Evolutionary conservation across 2,797 vertebrate species (phyloP).

Genomic region (Sitta carolinensis): DNA sequence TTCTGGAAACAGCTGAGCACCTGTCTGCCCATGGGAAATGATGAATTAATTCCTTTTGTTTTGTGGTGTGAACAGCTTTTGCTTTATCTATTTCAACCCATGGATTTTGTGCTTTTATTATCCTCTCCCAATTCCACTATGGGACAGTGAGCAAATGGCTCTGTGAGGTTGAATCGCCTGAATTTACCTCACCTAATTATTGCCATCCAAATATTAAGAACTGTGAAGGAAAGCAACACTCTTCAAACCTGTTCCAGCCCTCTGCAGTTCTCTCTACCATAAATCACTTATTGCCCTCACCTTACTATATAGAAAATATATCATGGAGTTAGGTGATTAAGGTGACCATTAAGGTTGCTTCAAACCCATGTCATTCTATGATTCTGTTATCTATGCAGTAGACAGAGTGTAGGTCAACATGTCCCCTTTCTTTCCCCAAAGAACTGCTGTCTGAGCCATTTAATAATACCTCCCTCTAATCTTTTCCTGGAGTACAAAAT

Average conservation of each 20-base stretch:
- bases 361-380: neutral
- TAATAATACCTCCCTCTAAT: neutral
- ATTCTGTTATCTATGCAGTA: neutral
- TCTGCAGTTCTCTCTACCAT: neutral
- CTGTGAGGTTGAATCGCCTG: neutral
- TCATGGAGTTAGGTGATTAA: neutral
- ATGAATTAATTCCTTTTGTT: neutral
- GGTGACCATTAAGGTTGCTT: neutral
- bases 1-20: neutral
- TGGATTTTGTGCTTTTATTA: neutral
- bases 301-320: neutral
- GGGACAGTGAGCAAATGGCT: neutral
- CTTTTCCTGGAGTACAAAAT: neutral
- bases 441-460: neutral
- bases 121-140: neutral
- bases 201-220: neutral
- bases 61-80: neutral
- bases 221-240: neutral
- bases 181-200: neutral
- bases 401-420: neutral
- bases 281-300: neutral
- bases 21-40: neutral
- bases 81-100: neutral
- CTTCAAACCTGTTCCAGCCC: neutral
- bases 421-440: neutral